These are phyloP conservation scores for Pseudorhiza aurosa DNA, from an alignment of 30 jellyfish, hydroid and myxozoan genomes.

Conservation along the genomic window DNA sequence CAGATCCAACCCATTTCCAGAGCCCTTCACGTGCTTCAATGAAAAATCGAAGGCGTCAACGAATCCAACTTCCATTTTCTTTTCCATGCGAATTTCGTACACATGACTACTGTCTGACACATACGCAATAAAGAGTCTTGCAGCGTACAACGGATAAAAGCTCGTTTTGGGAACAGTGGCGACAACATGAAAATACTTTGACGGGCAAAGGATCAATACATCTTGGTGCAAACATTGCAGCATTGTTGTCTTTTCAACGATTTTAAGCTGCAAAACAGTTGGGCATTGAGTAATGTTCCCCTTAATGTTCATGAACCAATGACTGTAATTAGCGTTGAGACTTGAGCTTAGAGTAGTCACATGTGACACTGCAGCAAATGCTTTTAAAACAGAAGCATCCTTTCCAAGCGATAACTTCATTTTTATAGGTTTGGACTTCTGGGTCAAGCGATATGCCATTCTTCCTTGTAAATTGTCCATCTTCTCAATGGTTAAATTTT, in stretches of 20 bases:
- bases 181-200: conserved; percentile 21
- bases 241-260: conserved; percentile 23
- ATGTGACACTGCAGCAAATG: background rate
- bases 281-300: conserved; percentile 42
- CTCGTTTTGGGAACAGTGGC: conserved; percentile 17
- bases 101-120: conserved; percentile 27
- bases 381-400: background rate
- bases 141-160: conserved; percentile 21
- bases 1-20: background rate
- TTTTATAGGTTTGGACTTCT: background rate
- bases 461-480: background rate
- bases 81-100: conserved; percentile 53
- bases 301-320: conserved; percentile 20
- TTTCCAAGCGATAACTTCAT: background rate
- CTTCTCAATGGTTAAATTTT: background rate
- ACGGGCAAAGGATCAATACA: conserved; percentile 31
- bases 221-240: conserved; percentile 21
- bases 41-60: background rate
- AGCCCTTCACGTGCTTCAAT: background rate
- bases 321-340: background rate
- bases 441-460: conserved; percentile 1
- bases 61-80: conserved; percentile 11
- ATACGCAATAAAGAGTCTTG: conserved; percentile 35
- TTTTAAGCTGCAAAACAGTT: background rate
- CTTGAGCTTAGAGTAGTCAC: conserved; percentile 7